phyloP scores from a whole-genome alignment of 1,140 invertebrate species.

The Propsilocerus akamusi region DNA sequence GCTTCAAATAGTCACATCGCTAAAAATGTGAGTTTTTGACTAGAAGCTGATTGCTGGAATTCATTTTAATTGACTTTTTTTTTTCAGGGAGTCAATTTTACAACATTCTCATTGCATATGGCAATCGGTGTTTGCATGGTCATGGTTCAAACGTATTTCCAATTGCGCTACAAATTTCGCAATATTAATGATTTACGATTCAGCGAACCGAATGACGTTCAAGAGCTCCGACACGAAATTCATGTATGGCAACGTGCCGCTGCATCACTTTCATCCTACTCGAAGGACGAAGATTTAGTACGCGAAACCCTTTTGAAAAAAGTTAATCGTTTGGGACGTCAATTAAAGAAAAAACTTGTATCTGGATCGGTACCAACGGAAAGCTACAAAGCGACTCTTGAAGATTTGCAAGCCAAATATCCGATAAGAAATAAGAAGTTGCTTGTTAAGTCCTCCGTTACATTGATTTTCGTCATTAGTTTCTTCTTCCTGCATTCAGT shows the following conservation, averaged over 20 bases:
- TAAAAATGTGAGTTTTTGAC: not conserved
- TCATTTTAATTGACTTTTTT: not conserved
- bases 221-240: conserved; percentile 60
- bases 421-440: conserved; percentile 54
- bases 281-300: conserved; percentile 57
- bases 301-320: conserved; percentile 49
- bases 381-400: not conserved
- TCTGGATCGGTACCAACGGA: not conserved
- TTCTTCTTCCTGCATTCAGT: conserved; percentile 48
- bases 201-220: conserved; percentile 35
- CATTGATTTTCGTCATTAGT: conserved; percentile 37
- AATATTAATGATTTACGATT: conserved; percentile 37
- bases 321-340: conserved; percentile 17
- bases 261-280: conserved; percentile 52
- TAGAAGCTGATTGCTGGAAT: not conserved
- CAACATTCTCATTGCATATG: conserved; percentile 56
- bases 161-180: conserved; percentile 47
- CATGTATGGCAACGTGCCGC: conserved; percentile 58
- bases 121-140: conserved; percentile 45
- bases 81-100: conserved; percentile 56
- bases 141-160: conserved; percentile 37
- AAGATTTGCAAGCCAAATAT: conserved; percentile 28
- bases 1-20: conserved; percentile 7
- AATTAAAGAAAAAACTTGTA: conserved; percentile 1
- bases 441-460: conserved; percentile 49